Conservation (phyloP, 2,113 vertebrate genomes). For the Vulpes lagopus region DNA sequence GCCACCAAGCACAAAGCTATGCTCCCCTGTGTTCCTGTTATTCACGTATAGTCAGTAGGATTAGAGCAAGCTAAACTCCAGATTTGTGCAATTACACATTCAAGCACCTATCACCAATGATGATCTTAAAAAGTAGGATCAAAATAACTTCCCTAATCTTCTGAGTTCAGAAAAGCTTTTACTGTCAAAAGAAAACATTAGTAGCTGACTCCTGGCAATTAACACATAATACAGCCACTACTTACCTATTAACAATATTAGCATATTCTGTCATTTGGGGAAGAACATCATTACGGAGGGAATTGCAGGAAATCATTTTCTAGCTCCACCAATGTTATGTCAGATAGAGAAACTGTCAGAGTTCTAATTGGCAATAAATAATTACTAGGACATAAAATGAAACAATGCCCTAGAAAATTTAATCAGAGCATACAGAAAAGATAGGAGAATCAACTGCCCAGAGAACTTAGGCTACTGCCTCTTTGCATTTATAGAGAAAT, state of each 20-base stretch:
- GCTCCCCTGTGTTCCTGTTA: not conserved
- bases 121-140: constrained; percentile 37
- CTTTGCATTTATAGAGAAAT: constrained; percentile 78
- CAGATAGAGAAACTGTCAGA: not conserved
- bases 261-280: accelerated
- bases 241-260: not conserved
- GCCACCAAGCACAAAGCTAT: not conserved
- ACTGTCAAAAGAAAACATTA: constrained; percentile 20
- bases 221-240: not conserved
- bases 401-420: constrained; percentile 20
- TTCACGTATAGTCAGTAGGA: not conserved
- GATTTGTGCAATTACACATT: not conserved
- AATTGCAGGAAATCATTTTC: not conserved
- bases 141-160: constrained; percentile 47
- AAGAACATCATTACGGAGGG: not conserved
- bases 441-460: not conserved
- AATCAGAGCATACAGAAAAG: not conserved
- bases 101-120: not conserved
- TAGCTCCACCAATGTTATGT: not conserved
- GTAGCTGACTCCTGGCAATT: not conserved
- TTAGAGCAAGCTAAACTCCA: not conserved
- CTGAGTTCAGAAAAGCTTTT: constrained; percentile 47
- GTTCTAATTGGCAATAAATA: constrained; percentile 35
- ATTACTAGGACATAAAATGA: constrained; percentile 15
- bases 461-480: not conserved